Conservation (phyloP, 2,888 invertebrate species). For the Crioceris asparagi region DNA sequence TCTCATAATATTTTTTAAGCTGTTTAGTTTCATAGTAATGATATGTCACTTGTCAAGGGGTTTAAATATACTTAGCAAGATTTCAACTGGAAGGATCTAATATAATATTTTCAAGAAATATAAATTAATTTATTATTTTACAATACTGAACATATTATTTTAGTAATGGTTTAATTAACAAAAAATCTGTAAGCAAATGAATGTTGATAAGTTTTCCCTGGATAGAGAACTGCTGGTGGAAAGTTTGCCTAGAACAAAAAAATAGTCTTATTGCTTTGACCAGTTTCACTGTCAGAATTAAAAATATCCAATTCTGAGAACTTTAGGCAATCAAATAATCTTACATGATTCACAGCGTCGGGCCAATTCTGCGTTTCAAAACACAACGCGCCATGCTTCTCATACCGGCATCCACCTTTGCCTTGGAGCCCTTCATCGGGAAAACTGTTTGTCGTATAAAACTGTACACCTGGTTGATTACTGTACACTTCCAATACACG, state of each 20-base stretch:
- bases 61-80: no score
- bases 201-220: slow-evolving; percentile 62
- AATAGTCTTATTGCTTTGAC: background rate
- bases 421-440: slow-evolving; percentile 43
- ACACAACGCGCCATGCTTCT: slow-evolving; percentile 59
- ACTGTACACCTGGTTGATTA: slow-evolving; percentile 83
- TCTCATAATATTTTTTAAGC: no score
- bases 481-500: slow-evolving; percentile 60
- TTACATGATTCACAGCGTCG: slow-evolving; percentile 76
- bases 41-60: no score
- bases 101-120: background rate
- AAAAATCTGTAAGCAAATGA: slow-evolving; percentile 34
- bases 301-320: background rate
- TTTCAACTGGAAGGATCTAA: background rate
- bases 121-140: background rate
- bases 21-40: no score
- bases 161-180: slow-evolving; percentile 14
- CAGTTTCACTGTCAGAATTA: background rate
- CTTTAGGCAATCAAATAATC: slow-evolving; percentile 18
- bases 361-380: slow-evolving; percentile 90
- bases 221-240: slow-evolving; percentile 60
- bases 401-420: slow-evolving; percentile 25
- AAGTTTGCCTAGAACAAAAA: slow-evolving; percentile 53
- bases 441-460: slow-evolving; percentile 73
- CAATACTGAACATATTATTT: background rate